Evolutionary conservation across 2,797 vertebrate species (phyloP), one percentile per base, ranked within the genome.

Genomic region (Sebastes kiyomatsui): DNA sequence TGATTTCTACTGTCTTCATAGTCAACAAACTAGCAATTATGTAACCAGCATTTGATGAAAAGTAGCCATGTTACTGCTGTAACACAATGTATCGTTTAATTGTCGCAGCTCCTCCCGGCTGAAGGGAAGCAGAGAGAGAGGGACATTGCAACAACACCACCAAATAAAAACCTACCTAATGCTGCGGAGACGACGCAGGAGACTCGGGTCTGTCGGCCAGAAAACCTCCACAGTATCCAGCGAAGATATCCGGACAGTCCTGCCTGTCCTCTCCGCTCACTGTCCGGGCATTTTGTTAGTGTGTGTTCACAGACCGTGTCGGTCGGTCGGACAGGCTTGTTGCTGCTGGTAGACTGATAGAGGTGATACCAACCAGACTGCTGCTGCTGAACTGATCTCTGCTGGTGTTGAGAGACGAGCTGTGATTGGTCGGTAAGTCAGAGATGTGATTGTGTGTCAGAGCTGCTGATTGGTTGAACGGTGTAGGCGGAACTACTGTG

Each of bases 151-250:
- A 59, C 72, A 68, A 56, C 68, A 67, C 5, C 32, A 73, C 75
- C 38, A 42, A 42, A 42, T 42, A 42, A 42, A 81, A 81, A 94
- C 94, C 82, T 80, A 96, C 95, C 95, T 82, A 91, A 85, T 79
- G 82, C 71, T 84, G 86, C 84, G 70, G 90, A 87, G 67, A 84
- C 80, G 81, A 70, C 75, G 65, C 90, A 60, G 78, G 74, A 89
- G 77, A 80, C 78, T 69, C 75, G 55, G 81, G 72, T 33, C 23
- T 22, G 33, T 61, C 68, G 79, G 49, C 76, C 35, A 67, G 18
- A 81, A 65, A 87, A 81, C 56, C 86, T 78, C 64, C 79, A 52
- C 67, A 56, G 38, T 60, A 64, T 62, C 72, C 83, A 62, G 61
- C 5, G 67, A 69, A 42, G 27, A 32, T 6, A 66, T 79, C 71